Base-by-base conservation (phyloP, 2,113 vertebrate species). In the Sardina pilchardus region DNA sequence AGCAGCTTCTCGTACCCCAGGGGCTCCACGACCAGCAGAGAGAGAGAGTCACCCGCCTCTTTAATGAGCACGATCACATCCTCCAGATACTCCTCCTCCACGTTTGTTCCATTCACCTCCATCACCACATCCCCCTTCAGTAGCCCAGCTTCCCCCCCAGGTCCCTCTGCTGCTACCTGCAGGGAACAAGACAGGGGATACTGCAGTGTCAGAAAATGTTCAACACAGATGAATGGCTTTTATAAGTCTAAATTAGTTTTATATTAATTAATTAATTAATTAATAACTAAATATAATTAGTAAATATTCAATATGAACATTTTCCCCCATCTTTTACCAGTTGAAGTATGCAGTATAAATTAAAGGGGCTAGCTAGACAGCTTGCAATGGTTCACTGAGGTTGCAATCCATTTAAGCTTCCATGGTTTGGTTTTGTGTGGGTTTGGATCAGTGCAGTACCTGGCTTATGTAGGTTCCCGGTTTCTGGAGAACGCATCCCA, bases 51-150 rank as follows among this genome's bases (percentile, higher is more conserved):
- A 21, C 93, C 90, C 0, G 89, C 93, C 67, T 93, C 90, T 24
- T 93, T 90, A 78, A 96, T 88, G 30, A 94, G 88, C 86, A 89
- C 42, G 5, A 94, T 93, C 80, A 93, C 93, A 14, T 95, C 93
- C 44, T 93, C 92, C 84, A 95, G 86, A 85, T 34, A 81, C 85
- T 94, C 90, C 19, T 92, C 88, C 36, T 92, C 93, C 87, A 96
- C 91, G 63, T 95, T 93, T 84, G 89, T 83, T 83, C 96, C 95
- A 1, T 96, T 97, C 59, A 96, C 92, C 85, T 96, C 95, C 36
- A 96, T 87, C 82, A 96, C 63, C 34, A 93, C 82, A 4, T 97
- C 96, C 83, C 95, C 95, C 8, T 83, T 89, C 83, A 84, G 86
- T 44, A 96, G 92, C 17, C 95, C 96, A 6, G 94, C 94, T 53